Base-by-base conservation (phyloP, 2,113 vertebrate genomes). In the Pygoscelis adeliae region DNA sequence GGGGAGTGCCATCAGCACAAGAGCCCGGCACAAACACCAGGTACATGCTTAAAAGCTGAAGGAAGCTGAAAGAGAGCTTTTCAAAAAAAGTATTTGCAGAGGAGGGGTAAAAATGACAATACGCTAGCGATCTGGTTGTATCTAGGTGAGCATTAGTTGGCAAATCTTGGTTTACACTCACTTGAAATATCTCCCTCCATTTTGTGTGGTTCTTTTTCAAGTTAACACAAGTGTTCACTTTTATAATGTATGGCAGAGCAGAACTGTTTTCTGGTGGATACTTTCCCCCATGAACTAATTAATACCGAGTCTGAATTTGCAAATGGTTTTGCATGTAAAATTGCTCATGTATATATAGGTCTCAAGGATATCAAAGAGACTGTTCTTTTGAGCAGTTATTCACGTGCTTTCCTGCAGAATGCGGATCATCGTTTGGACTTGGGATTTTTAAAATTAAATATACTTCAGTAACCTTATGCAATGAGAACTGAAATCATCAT, bases 1-100 rank as follows among this genome's bases (percentile, higher is more conserved):
- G 61, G 71, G 72, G 67, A 97, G 62, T 3, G 11, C 80, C 79
- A 86, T 77, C 26, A 7, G 62, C 78, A 74, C 47, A 34, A 74
- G 73, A 89, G 34, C 71, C 56, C 85, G 93, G 87, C 40, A 87
- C 49, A 52, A 84, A 50, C 46, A 49, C n/a, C 74, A 87, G 65
- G 55, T 50, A 20, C 27, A 69, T 49, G 49, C 91, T 97, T 91
- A 63, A 93, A 96, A 96, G 83, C 95, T 90, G 80, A 93, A 94
- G 55, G 86, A 90, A 95, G 87, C 82, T 66, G 90, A 76, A 47
- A 56, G 87, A 94, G 76, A 50, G 34, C 7, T 17, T 62, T 90
- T 90, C 81, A 82, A 87, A 97, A 97, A 89, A 74, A 65, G 44
- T 73, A 81, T 95, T 67, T 50, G 74, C 52, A 72, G 72, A 36